A percentile compares a stretch with the other conserved stretches of the same genome.
Conservation (phyloP, 2,888 invertebrate species). For the Steinernema hermaphroditum region DNA sequence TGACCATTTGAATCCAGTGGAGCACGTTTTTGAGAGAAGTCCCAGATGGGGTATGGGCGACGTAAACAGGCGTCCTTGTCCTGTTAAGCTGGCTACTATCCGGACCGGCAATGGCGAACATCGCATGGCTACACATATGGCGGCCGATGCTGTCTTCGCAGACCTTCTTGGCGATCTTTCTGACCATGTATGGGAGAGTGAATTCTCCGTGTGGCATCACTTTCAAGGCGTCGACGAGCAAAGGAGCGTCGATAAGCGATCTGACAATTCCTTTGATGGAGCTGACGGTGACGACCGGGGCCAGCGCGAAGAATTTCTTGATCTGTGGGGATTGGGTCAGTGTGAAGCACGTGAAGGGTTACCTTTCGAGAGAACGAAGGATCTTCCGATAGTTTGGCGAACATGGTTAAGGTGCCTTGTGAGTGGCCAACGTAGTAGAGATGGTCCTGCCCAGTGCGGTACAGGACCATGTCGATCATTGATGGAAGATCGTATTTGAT, state of each 20-base stretch:
- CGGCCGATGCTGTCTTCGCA: neutral
- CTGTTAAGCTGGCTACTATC: neutral
- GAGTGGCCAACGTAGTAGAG: slow-evolving; percentile 85
- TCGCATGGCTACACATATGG: neutral
- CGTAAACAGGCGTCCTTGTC: neutral
- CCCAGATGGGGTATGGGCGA: neutral
- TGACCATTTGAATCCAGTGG: slow-evolving; percentile 57
- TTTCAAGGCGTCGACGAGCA: slow-evolving; percentile 33
- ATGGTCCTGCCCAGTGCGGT: slow-evolving; percentile 71
- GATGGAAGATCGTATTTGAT: slow-evolving; percentile 84
- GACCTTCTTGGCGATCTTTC: neutral
- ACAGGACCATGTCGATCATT: slow-evolving; percentile 77
- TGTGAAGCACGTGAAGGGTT: neutral
- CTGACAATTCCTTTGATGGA: slow-evolving; percentile 46
- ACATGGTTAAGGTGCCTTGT: slow-evolving; percentile 71
- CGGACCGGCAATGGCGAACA: neutral
- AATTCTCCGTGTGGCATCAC: slow-evolving; percentile 20
- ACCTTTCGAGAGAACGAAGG: slow-evolving; percentile 48
- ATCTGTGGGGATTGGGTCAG: slow-evolving; percentile 51
- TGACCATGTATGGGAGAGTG: neutral
- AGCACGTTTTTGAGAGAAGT: slow-evolving; percentile 48
- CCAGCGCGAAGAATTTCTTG: slow-evolving; percentile 61
- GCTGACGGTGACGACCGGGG: slow-evolving; percentile 56
- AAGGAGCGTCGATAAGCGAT: slow-evolving; percentile 47
- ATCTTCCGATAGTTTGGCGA: slow-evolving; percentile 52